These are phyloP conservation scores for Epirrita christyi DNA, from an alignment of 2,888 invertebrate species.

Conservation along the genomic window DNA sequence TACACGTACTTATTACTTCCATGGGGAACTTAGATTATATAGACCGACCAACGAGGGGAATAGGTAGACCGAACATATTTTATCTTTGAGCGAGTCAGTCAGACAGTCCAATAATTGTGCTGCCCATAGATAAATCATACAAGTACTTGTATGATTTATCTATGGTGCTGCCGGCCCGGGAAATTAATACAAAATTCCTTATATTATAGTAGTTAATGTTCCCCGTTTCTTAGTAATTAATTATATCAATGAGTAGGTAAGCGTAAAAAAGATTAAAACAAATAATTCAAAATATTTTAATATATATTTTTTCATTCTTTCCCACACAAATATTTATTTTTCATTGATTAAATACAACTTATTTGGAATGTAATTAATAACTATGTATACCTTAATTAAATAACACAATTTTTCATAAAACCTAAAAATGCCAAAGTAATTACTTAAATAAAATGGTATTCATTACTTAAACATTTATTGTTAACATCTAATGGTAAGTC, in stretches of 20 bases:
- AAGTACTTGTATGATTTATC: too few relatives aligned
- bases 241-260: background rate
- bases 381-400: conserved; percentile 4
- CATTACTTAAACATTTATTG: background rate
- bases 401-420: conserved; percentile 14
- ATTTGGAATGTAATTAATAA: conserved; percentile 28
- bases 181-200: too few relatives aligned
- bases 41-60: too few relatives aligned
- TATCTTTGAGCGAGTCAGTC: too few relatives aligned
- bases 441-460: conserved; percentile 4
- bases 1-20: too few relatives aligned
- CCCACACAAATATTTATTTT: conserved; percentile 8
- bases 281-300: conserved; percentile 2
- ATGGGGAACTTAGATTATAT: too few relatives aligned
- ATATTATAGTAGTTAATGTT: too few relatives aligned
- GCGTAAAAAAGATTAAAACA: background rate
- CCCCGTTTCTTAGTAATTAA: too few relatives aligned
- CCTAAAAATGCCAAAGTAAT: conserved; percentile 22
- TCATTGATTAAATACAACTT: conserved; percentile 11
- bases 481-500: conserved; percentile 7
- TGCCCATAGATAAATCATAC: too few relatives aligned
- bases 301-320: conserved; percentile 3
- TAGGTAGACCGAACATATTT: too few relatives aligned
- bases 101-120: too few relatives aligned
- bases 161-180: too few relatives aligned